Evolutionary conservation across 2,797 vertebrate species (phyloP), one percentile per base, ranked within the genome.

Genomic region (Lepus oiostolus): DNA sequence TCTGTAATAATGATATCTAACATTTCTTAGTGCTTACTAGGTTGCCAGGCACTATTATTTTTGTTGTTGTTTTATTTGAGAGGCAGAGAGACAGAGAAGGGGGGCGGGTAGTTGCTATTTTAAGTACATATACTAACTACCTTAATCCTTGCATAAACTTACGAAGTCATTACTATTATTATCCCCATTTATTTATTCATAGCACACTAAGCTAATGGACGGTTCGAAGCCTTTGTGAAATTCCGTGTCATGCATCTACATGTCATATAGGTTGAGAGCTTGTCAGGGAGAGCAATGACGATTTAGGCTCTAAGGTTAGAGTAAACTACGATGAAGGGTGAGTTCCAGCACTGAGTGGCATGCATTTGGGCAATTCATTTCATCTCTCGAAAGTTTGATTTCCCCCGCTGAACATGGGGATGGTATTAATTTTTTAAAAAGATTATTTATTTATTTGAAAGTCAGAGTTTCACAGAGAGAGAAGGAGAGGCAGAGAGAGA

Each of bases 161-260:
- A 54, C 50, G 6, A 92, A 86, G 35, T 62, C 67, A 76, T 30
- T 60, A 65, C 22, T 84, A 65, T 90, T 88, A 77, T 50, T 72
- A 71, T 50, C 32, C 4, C 67, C 30, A 85, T 75, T 88, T 74
- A 72, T 58, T 42, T 80, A 32, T 30, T 92, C 74, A 50, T 82
- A 88, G 52, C 42, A 75, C 60, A 16, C 21, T 94, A 90, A 79
- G 2, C 16, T 77, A 54, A 65, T 7, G 47, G 82, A 42, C 35
- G 88, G 60, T 88, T 86, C 42, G 92, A 95, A 90, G 65, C 11
- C n/a, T 96, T 92, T 82, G 68, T 94, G 65, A 80, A 77, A 94
- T 87, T 58, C 54, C 38, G 80, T 93, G 50, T 68, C 81, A 60
- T 79, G 87, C 74, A 80, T 5, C 70, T 79, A 47, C 54, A 72